These are phyloP conservation scores for Ophion costatus DNA, from an alignment of 2,888 invertebrate genomes.

Conservation along the genomic window DNA sequence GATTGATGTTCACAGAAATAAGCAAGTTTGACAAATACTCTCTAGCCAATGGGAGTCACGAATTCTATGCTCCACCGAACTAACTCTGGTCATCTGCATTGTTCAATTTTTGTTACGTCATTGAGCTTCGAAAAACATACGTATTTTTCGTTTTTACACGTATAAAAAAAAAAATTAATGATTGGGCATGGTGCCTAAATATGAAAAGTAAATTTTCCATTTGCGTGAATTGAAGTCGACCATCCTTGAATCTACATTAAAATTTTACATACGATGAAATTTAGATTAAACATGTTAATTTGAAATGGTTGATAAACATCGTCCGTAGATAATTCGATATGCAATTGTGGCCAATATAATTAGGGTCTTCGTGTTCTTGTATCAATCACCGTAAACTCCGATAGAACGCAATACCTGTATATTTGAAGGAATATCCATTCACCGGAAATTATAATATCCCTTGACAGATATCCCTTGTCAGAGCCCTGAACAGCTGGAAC, in stretches of 20 bases:
- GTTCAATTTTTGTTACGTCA: background rate
- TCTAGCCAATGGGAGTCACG: background rate
- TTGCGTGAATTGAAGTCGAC: background rate
- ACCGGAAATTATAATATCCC: background rate
- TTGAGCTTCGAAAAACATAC: background rate
- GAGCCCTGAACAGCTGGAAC: background rate
- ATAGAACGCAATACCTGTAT: background rate
- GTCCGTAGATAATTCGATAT: background rate
- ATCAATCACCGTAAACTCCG: background rate
- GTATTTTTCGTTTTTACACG: background rate
- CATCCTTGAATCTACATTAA: background rate
- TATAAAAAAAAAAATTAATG: background rate
- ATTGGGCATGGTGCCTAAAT: too few species aligned
- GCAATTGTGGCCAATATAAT: background rate
- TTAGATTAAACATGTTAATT: background rate
- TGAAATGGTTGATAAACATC: background rate
- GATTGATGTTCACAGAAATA: slow-evolving; percentile 15
- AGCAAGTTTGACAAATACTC: background rate
- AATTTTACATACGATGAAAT: background rate
- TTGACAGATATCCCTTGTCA: background rate
- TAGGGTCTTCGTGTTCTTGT: background rate
- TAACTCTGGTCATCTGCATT: background rate
- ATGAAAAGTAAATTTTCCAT: background rate
- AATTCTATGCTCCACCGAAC: background rate
- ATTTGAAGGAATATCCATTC: slow-evolving; percentile 8